phyloP scores from a whole-genome alignment of 2,797 vertebrate species.

The Bradypodion pumilum region DNA sequence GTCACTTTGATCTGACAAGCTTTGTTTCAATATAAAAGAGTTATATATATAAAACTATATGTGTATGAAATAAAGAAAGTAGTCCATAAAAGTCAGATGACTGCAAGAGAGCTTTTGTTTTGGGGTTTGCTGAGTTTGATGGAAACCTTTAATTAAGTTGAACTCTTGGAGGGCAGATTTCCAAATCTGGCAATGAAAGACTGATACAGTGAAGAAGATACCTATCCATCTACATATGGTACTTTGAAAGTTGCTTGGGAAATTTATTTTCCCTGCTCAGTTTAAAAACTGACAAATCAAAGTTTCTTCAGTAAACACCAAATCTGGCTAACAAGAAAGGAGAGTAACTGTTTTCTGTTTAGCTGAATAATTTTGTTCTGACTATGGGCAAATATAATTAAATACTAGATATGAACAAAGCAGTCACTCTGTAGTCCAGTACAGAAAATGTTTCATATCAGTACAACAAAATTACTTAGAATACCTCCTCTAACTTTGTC shows the following conservation, averaged over 20 bases:
- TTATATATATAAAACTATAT: background rate
- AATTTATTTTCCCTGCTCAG: slow-evolving; percentile 35
- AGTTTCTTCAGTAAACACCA: background rate
- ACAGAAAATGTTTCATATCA: slow-evolving; percentile 1
- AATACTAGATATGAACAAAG: slow-evolving; percentile 1
- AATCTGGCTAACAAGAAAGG: slow-evolving; percentile 10
- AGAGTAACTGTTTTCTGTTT: background rate
- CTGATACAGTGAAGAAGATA: slow-evolving; percentile 67
- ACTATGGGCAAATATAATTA: background rate
- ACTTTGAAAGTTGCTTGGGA: slow-evolving; percentile 43
- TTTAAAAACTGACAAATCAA: background rate
- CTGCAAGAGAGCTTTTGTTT: slow-evolving; percentile 70
- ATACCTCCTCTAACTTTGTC: slow-evolving; percentile 24
- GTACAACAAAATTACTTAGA: slow-evolving; percentile 1
- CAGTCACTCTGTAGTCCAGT: background rate
- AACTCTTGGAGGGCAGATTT: slow-evolving; percentile 72
- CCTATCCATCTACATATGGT: slow-evolving; percentile 26
- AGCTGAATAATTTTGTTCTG: background rate
- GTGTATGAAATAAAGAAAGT: slow-evolving; percentile 65
- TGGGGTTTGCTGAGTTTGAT: slow-evolving; percentile 68
- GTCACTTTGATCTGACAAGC: slow-evolving; percentile 74
- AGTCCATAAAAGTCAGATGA: slow-evolving; percentile 69
- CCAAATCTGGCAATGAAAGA: slow-evolving; percentile 55
- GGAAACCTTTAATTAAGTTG: slow-evolving; percentile 74
- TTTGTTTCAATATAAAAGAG: slow-evolving; percentile 65